These are phyloP conservation scores for Rhagoletis zephyria DNA, from an alignment of 1,140 invertebrate genomes.

Conservation along the genomic window DNA sequence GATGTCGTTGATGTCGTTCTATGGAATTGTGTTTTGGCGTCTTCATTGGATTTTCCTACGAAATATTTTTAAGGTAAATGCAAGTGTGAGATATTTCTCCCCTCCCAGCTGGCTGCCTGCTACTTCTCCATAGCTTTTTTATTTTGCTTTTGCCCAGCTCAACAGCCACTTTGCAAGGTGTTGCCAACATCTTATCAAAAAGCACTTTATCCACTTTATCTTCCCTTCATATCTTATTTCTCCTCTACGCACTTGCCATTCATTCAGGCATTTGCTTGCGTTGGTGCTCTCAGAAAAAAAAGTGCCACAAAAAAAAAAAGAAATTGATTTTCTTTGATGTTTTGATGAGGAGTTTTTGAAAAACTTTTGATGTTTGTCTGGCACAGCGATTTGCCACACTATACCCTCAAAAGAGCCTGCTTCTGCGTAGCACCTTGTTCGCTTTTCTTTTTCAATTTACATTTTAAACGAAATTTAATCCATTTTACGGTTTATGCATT, in stretches of 20 bases:
- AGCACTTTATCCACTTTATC: conserved; percentile 45
- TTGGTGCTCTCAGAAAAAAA: not conserved
- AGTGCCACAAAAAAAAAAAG: conserved; percentile 15
- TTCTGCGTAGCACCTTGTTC: conserved; percentile 54
- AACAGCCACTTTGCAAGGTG: conserved; percentile 44
- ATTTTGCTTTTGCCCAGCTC: not conserved
- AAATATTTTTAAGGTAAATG: not conserved
- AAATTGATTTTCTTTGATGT: conserved; percentile 55
- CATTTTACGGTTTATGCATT: conserved; percentile 57
- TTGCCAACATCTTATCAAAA: conserved; percentile 45
- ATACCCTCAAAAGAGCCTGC: not conserved
- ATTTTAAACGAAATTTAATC: conserved; percentile 54
- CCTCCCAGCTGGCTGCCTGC: not conserved
- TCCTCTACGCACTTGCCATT: not conserved
- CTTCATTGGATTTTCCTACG: not conserved
- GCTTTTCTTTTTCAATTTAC: conserved; percentile 56
- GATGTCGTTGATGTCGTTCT: not conserved
- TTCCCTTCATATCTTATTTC: conserved; percentile 17
- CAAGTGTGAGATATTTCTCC: not conserved
- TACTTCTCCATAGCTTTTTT: not conserved
- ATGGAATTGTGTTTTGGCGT: conserved; percentile 7
- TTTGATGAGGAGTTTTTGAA: conserved; percentile 54
- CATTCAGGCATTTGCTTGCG: conserved; percentile 1
- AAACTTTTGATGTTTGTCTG: conserved; percentile 64
- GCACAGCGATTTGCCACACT: not conserved